Evolutionary conservation across 2,888 invertebrate genomes (phyloP), one percentile per base, ranked within the genome.

Genomic region (Allolobophora icterica): DNA sequence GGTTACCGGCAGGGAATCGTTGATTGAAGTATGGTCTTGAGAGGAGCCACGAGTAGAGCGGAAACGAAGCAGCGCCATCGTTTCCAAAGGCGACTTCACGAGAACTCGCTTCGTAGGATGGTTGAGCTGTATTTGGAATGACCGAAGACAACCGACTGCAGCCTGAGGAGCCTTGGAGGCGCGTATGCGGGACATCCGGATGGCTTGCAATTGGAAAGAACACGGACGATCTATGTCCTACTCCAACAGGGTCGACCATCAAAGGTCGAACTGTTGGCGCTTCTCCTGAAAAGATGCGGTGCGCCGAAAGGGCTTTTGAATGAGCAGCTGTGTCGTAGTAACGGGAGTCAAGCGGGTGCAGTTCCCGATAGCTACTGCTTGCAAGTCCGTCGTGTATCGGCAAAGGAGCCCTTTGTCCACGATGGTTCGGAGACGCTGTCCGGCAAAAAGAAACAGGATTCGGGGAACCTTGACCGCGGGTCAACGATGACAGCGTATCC

Each of bases 21-120:
- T 71, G 71, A 71, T 71, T n/a, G 30, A 71, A 71, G 71, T 71
- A 71, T 6, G 71, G 71, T 71, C 71, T 71, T n/a, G 71, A 71
- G 71, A 71, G 71, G n/a, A 71, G 71, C 71, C 71, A 71, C 30
- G 71, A n/a, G 71, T 71, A 71, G 71, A 71, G 71, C n/a, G 71
- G 71, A 71, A 71, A 71, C 30, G 71, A 2, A 71, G 71, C 30
- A 71, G 71, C 71, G n/a, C 30, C 71, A 24, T 52, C 52, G 52
- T 24, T 24, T 52, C 52, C 24, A 30, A 52, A 52, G 24, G 52
- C 21, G 52, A 52, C 24, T 52, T 71, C 71, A 71, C 71, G 71
- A n/a, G 71, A n/a, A 3, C 71, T 71, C 8, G 71, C 8, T 71
- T 71, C 71, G 71, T 71, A 71, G 71, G 30, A n/a, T 71, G 71